Percentiles rank a stretch among this genome's conserved stretches.
phyloP scores from a whole-genome alignment of 2,888 invertebrate genomes.

The Orthonevra nobilis region DNA sequence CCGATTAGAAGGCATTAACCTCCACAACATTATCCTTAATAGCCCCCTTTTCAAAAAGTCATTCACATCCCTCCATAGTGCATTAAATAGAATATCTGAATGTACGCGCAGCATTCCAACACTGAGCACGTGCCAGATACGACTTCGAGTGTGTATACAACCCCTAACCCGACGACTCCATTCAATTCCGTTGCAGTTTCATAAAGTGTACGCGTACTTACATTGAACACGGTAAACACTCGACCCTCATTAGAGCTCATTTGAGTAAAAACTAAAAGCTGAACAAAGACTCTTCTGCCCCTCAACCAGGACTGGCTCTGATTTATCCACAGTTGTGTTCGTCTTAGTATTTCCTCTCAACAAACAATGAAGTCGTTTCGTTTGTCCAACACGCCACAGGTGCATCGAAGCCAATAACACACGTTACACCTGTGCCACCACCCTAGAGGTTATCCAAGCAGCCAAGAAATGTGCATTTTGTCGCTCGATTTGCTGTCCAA shows the following conservation, averaged over 20 bases:
- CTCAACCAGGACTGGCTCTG: no score
- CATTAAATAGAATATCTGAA: conserved; percentile 6
- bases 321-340: background rate
- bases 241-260: conserved; percentile 55
- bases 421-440: conserved; percentile 8
- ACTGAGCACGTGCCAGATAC: conserved; percentile 61
- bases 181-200: conserved; percentile 23
- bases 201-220: conserved; percentile 9
- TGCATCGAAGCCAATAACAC: no score
- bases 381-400: conserved; percentile 15
- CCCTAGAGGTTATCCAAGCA: conserved; percentile 3
- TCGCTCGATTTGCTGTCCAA: background rate
- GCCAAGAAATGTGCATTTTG: conserved; percentile 19
- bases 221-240: conserved; percentile 16
- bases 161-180: conserved; percentile 44
- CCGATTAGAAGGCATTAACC: conserved; percentile 50
- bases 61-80: conserved; percentile 35
- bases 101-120: no score
- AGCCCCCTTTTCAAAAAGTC: conserved; percentile 40
- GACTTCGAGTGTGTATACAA: conserved; percentile 22
- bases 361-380: background rate
- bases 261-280: conserved; percentile 8
- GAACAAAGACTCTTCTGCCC: conserved; percentile 2
- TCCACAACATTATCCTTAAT: conserved; percentile 27
- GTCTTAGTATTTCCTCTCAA: conserved; percentile 19